phyloP scores from a whole-genome alignment of 1,140 invertebrate species.

The Atta colombica region DNA sequence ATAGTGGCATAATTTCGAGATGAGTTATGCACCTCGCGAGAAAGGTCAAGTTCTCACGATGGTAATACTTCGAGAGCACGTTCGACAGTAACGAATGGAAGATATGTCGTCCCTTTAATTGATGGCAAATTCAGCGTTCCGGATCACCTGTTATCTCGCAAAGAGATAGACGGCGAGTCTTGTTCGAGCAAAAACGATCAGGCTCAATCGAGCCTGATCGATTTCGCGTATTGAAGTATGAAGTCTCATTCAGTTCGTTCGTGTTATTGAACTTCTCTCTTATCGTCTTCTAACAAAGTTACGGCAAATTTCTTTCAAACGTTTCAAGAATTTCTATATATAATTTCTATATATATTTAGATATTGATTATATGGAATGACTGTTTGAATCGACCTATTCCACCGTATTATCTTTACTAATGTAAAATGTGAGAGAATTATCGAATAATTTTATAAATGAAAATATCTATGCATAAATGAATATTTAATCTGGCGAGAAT shows the following conservation, averaged over 20 bases:
- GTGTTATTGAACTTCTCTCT: background rate
- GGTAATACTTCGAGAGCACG: conserved; percentile 37
- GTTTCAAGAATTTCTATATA: background rate
- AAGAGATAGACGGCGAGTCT: conserved; percentile 19
- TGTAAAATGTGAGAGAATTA: background rate
- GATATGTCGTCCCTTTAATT: conserved; percentile 58
- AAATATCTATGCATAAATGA: conserved; percentile 7
- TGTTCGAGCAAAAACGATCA: conserved; percentile 28
- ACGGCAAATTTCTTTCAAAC: background rate
- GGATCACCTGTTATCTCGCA: conserved; percentile 60
- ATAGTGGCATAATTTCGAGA: conserved; percentile 27
- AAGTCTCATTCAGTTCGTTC: conserved; percentile 17
- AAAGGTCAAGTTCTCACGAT: conserved; percentile 61
- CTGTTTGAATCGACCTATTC: background rate
- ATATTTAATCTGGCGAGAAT: background rate
- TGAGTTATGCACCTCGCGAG: conserved; percentile 30
- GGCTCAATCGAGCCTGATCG: conserved; percentile 31
- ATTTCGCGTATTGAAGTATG: conserved; percentile 43
- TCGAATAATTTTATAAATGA: conserved; percentile 5
- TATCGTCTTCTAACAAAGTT: background rate
- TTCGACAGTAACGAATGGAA: conserved; percentile 49
- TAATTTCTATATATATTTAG: background rate
- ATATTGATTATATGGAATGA: background rate
- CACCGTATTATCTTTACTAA: background rate
- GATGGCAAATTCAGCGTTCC: conserved; percentile 52